Conservation (phyloP, 1,140 invertebrate genomes). For the Penaeus vannamei region DNA sequence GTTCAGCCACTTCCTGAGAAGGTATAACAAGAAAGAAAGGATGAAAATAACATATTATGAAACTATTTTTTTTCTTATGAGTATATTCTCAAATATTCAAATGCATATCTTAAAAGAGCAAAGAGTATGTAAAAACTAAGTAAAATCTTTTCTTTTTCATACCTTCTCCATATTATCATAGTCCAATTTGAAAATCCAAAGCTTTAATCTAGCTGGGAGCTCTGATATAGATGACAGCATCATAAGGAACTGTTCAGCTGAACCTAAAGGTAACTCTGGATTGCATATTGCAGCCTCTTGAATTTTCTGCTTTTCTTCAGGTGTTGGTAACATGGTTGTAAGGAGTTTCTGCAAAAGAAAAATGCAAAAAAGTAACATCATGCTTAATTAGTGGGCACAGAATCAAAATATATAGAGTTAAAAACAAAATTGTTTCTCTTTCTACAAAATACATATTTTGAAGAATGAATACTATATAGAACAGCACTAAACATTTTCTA, state of each 20-base stretch:
- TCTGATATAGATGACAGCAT: conserved; percentile 96
- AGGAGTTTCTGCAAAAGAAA: conserved; percentile 85
- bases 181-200: conserved; percentile 99
- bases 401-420: conserved; percentile 12
- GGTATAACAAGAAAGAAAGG: neutral
- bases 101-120: neutral
- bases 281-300: conserved; percentile 94
- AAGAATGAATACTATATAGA: no score
- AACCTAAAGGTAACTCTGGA: conserved; percentile 95
- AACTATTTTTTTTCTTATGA: neutral
- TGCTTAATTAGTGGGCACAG: neutral
- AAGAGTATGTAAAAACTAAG: conserved; percentile 65
- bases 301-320: conserved; percentile 96
- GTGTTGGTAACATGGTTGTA: conserved; percentile 93
- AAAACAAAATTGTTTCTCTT: no score
- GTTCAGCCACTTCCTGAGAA: conserved; percentile 95
- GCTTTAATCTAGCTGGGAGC: conserved; percentile 91
- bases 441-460: no score
- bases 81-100: no score
- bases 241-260: conserved; percentile 97
- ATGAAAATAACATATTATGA: neutral
- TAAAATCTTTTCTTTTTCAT: conserved; percentile 68
- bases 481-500: no score
- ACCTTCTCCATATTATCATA: conserved; percentile 96
- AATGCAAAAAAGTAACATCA: neutral